These are phyloP conservation scores for Brachionus koreanus DNA, from an alignment of 1,140 invertebrate species.

Conservation along the genomic window DNA sequence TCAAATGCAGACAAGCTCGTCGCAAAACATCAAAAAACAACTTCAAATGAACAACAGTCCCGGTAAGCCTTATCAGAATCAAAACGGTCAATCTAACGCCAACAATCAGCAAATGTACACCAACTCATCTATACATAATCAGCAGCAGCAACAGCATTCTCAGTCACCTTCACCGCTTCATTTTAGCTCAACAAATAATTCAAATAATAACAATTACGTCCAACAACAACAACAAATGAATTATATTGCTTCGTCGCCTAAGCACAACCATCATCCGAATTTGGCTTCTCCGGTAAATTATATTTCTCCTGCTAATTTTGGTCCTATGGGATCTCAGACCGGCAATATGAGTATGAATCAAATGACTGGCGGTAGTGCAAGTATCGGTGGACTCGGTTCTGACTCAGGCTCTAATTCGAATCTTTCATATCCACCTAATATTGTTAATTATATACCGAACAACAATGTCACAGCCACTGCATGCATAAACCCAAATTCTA, in stretches of 20 bases:
- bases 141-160: constrained; percentile 27
- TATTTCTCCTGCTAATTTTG: constrained; percentile 2
- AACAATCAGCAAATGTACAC: constrained; percentile 34
- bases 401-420: constrained; percentile 38
- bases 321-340: not conserved
- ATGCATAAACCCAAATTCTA: not conserved
- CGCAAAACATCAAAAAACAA: constrained; percentile 22
- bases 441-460: constrained; percentile 20
- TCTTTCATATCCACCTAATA: constrained; percentile 35
- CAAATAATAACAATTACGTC: not conserved
- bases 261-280: constrained; percentile 20
- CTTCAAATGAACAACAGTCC: constrained; percentile 37
- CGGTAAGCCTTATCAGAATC: constrained; percentile 18
- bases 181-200: constrained; percentile 27
- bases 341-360: constrained; percentile 21
- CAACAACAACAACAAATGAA: constrained; percentile 16
- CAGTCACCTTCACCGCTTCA: constrained; percentile 36
- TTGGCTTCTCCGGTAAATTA: constrained; percentile 33
- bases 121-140: not conserved
- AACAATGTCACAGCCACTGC: not conserved
- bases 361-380: not conserved
- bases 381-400: constrained; percentile 10
- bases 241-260: constrained; percentile 30
- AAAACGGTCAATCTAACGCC: not conserved
- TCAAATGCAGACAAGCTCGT: not conserved